These are phyloP conservation scores for cattle (Bos taurus) DNA, from an alignment of 2,113 vertebrate genomes.

Conservation along the genomic window DNA sequence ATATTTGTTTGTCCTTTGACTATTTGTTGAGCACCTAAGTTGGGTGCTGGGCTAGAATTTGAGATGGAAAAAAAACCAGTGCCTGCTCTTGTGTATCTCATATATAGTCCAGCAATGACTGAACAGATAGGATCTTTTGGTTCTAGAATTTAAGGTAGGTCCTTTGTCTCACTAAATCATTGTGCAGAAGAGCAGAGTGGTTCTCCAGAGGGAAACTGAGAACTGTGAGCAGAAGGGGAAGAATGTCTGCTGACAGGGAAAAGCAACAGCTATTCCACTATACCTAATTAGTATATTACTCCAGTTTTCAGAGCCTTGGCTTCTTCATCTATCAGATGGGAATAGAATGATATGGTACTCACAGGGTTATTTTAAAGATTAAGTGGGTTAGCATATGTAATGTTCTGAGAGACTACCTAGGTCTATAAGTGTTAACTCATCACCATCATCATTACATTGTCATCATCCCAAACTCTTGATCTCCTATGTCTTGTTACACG, in stretches of 20 bases:
- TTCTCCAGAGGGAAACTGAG: background rate
- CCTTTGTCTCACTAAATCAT: background rate
- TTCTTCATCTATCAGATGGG: background rate
- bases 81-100: background rate
- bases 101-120: background rate
- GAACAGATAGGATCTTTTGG: background rate
- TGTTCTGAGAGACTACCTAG: background rate
- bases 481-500: background rate
- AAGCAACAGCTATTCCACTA: background rate
- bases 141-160: background rate
- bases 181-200: background rate
- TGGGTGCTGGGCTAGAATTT: background rate
- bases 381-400: background rate
- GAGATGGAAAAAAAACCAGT: background rate
- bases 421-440: background rate
- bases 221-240: background rate
- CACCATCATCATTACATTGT: background rate
- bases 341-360: background rate
- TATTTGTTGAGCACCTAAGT: background rate
- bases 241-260: background rate
- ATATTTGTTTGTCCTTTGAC: background rate
- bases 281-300: background rate
- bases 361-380: background rate
- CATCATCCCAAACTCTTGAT: background rate
- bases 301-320: background rate